Evolutionary conservation across 2,888 invertebrate species (phyloP), one percentile per base, ranked within the genome.

Genomic region (Laothoe populi): DNA sequence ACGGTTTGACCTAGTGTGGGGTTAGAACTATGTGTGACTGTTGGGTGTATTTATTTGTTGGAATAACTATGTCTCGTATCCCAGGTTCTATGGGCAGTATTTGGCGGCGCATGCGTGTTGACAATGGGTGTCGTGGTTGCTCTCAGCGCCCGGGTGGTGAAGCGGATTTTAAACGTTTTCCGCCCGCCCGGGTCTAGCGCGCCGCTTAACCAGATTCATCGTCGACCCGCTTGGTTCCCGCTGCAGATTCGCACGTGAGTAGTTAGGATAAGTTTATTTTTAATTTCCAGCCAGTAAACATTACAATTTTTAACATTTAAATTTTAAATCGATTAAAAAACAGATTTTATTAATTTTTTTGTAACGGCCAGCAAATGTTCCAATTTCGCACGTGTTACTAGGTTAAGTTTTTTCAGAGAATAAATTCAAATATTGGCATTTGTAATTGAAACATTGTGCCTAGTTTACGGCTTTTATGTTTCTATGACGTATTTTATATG

Each of bases 201-300:
- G 63, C 82, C 86, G 61, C 82, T 84, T 0, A 83, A 85, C 65
- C 82, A 86, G 59, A 76, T 85, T 11, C 66, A 78, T 13, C 76
- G 77, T 2, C 82, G 83, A 26, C 86, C 86, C 4, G 83, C 84
- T 0, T 91, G 91, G 92, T 82, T 89, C 67, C 79, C 86, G 63
- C 58, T 86, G 64, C 82, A 79, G 72, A 66, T 77, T 63, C 80
- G 78, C 61, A 69, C 79, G 90, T 90, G 75, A 91, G 90, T 90
- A 79, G 64, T 11, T 73, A 76, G 66, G 60, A 67, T 70, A 65
- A 64, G 45, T 59, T 61, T 35, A 8, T 16, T 16, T 13, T 13
- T 0, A 24, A 19, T 1, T 23, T 21, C 13, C n/a, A 19, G 8
- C 23, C n/a, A 42, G 16, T 13, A 42, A 16, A 40, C 4, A 42